Evolutionary conservation across 2,888 invertebrate genomes (phyloP).

Genomic region (Euphydryas editha): DNA sequence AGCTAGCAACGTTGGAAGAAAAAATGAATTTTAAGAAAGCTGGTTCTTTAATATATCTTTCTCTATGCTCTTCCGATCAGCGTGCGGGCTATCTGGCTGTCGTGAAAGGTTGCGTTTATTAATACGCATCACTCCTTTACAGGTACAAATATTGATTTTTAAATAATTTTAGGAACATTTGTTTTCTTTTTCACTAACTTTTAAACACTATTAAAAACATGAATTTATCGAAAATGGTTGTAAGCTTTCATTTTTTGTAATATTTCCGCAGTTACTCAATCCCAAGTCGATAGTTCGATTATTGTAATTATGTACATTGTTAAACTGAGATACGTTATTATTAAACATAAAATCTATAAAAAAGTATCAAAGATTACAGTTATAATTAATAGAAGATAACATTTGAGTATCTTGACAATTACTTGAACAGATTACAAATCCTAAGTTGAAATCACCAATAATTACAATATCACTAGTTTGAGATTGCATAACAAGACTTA

Average conservation of each 20-base stretch:
- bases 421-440: conserved; percentile 17
- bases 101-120: too few relatives aligned
- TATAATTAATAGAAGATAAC: background rate
- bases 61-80: too few relatives aligned
- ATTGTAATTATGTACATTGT: background rate
- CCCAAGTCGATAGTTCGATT: background rate
- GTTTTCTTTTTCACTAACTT: too few relatives aligned
- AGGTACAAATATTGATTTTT: too few relatives aligned
- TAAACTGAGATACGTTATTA: background rate
- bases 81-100: too few relatives aligned
- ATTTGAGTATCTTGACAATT: background rate
- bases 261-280: background rate
- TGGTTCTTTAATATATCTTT: too few relatives aligned
- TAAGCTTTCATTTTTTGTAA: background rate
- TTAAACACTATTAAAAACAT: too few relatives aligned
- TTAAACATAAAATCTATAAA: background rate
- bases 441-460: conserved; percentile 24
- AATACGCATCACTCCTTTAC: too few relatives aligned
- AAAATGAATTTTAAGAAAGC: too few relatives aligned
- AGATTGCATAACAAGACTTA: conserved; percentile 13
- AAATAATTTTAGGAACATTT: too few relatives aligned
- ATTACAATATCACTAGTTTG: conserved; percentile 8
- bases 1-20: too few relatives aligned
- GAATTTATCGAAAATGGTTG: too few relatives aligned
- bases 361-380: background rate